Conservation (phyloP, 2,113 vertebrate species). For the Thunnus maccoyii region DNA sequence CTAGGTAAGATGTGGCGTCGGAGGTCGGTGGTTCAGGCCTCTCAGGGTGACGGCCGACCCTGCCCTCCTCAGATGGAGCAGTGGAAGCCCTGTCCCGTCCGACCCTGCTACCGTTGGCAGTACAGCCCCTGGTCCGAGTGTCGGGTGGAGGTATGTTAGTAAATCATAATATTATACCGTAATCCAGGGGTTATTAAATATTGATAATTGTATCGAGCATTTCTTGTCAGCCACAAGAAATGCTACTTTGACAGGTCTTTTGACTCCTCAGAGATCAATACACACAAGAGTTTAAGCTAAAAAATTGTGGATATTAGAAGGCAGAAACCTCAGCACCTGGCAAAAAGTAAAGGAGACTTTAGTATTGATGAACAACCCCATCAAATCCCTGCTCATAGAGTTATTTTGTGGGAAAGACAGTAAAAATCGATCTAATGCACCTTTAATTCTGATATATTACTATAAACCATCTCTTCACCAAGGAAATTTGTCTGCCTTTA, state of each 20-base stretch:
- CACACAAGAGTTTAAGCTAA: slow-evolving; percentile 14
- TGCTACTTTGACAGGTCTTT: slow-evolving; percentile 27
- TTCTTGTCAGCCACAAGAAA: slow-evolving; percentile 37
- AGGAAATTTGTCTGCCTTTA: slow-evolving; percentile 25
- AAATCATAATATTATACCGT: not conserved
- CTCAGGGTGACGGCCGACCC: slow-evolving; percentile 96
- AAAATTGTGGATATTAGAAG: slow-evolving; percentile 13
- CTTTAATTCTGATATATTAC: slow-evolving; percentile 59
- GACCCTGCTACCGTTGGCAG: slow-evolving; percentile 95
- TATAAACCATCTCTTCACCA: slow-evolving; percentile 23
- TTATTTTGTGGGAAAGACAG: slow-evolving; percentile 47
- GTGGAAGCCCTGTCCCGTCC: slow-evolving; percentile 95
- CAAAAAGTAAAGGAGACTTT: slow-evolving; percentile 53
- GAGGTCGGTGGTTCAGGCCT: slow-evolving; percentile 90
- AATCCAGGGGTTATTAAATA: slow-evolving; percentile 17
- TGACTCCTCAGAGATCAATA: slow-evolving; percentile 42
- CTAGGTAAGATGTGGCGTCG: slow-evolving; percentile 94
- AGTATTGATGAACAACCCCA: slow-evolving; percentile 64
- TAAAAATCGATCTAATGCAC: slow-evolving; percentile 63
- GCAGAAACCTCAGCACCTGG: slow-evolving; percentile 35
- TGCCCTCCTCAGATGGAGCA: slow-evolving; percentile 93
- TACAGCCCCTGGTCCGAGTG: slow-evolving; percentile 95
- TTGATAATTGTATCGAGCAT: slow-evolving; percentile 26
- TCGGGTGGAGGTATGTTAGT: slow-evolving; percentile 89
- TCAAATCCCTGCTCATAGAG: slow-evolving; percentile 37